Percentiles rank a stretch among this genome's conserved stretches.
phyloP scores from a whole-genome alignment of 2,888 invertebrate species.

The Pachymerium ferrugineum region DNA sequence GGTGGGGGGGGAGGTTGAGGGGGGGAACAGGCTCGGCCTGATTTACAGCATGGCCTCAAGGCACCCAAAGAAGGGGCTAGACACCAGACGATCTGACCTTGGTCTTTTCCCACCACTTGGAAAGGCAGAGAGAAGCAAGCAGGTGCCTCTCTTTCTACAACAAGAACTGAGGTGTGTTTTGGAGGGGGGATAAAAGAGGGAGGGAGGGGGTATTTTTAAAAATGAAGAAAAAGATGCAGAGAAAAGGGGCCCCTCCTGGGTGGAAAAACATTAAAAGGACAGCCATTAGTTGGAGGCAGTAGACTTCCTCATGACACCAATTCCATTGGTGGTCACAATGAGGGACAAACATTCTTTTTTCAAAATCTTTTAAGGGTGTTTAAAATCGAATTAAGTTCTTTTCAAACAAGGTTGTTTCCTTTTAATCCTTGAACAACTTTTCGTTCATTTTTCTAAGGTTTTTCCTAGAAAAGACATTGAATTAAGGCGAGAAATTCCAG shows the following conservation, averaged over 20 bases:
- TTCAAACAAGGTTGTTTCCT: no score
- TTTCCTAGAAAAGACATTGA: no score
- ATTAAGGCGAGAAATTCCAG: no score
- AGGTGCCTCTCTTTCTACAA: neutral
- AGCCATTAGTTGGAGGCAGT: neutral
- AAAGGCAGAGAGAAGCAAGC: neutral
- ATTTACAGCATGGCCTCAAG: slow-evolving; percentile 25
- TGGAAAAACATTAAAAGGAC: neutral
- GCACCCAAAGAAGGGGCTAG: neutral
- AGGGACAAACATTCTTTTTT: no score
- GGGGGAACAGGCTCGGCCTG: slow-evolving; percentile 23
- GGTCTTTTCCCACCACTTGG: slow-evolving; percentile 29
- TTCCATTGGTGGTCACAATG: neutral
- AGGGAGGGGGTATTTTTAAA: no score
- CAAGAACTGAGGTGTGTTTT: neutral
- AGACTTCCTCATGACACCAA: neutral
- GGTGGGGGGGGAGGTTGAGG: neutral
- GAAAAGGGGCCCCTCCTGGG: no score
- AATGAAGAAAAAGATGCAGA: no score
- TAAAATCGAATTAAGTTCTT: neutral
- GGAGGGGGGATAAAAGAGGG: neutral
- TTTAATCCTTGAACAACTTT: no score
- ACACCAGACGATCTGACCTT: slow-evolving; percentile 31
- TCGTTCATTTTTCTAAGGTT: no score
- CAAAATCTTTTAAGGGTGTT: neutral